Percentiles rank a stretch among this genome's conserved stretches.
Conservation (phyloP, 1,140 invertebrate species). For the Drosophila kikkawai region DNA sequence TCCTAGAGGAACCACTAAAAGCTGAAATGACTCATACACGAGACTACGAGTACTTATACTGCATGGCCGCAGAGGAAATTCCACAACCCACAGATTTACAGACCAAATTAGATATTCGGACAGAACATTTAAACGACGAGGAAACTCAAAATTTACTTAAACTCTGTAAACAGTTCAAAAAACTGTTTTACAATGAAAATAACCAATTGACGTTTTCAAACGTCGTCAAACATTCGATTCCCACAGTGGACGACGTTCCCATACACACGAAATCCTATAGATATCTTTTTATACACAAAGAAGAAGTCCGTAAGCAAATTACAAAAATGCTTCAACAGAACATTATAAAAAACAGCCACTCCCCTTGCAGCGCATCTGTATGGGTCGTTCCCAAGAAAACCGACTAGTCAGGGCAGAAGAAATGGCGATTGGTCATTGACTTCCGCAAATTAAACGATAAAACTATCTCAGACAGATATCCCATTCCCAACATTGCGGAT, state of each 20-base stretch:
- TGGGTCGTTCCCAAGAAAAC: conserved; percentile 25
- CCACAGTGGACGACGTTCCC: conserved; percentile 9
- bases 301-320: conserved; percentile 29
- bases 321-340: conserved; percentile 17
- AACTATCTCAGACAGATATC: conserved; percentile 11
- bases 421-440: conserved; percentile 22
- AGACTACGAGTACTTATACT: neutral
- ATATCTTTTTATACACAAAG: conserved; percentile 23
- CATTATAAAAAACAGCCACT: conserved; percentile 17
- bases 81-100: neutral
- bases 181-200: neutral
- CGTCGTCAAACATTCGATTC: conserved; percentile 3
- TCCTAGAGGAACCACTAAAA: too few relatives aligned
- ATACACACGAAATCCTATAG: conserved; percentile 28
- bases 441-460: neutral
- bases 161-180: conserved; percentile 3
- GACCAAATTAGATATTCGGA: conserved; percentile 25
- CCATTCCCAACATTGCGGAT: conserved; percentile 12
- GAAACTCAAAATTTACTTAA: neutral
- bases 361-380: conserved; percentile 11
- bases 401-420: conserved; percentile 1
- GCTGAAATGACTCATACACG: too few relatives aligned
- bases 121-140: neutral
- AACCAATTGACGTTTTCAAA: neutral
- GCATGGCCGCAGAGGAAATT: neutral